phyloP scores from a whole-genome alignment of 37 sponge, comb jelly and placozoan species.

The Mnemiopsis leidyi region DNA sequence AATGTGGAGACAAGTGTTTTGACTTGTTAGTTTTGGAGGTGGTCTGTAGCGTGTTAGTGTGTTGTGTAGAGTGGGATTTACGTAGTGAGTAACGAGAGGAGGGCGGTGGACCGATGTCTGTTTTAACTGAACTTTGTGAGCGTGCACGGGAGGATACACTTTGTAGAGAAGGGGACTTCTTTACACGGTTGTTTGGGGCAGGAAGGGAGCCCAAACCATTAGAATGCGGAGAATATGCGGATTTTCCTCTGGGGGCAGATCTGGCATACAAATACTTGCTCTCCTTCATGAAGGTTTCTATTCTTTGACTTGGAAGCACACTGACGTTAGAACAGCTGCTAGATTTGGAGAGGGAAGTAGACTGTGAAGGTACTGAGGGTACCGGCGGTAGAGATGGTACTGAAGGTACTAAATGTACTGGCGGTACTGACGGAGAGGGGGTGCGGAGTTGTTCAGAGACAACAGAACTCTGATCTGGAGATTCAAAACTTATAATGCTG shows the following conservation, averaged over 20 bases:
- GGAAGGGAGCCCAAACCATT: no score
- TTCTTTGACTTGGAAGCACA: conserved; percentile 9
- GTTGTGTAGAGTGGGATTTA: neutral
- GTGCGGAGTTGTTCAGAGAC: no score
- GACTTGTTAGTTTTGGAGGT: neutral
- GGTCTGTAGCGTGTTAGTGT: neutral
- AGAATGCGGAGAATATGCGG: neutral
- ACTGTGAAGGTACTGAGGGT: neutral
- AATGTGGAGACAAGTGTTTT: neutral
- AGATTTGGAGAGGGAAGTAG: neutral
- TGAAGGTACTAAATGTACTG: neutral
- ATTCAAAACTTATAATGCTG: conserved; percentile 1
- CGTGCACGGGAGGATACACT: neutral
- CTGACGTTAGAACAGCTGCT: neutral
- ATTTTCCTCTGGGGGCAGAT: neutral
- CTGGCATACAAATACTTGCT: conserved; percentile 26
- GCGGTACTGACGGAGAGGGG: neutral
- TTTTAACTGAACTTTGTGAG: neutral
- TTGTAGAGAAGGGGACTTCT: neutral
- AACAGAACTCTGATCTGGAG: neutral
- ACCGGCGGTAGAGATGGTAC: neutral
- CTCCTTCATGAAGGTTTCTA: neutral
- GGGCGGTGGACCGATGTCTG: neutral
- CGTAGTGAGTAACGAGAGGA: neutral
- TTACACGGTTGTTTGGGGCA: neutral